A percentile compares a stretch with the other conserved stretches of the same genome.
These are phyloP conservation scores for Arenaria interpres DNA, from an alignment of 2,113 vertebrate genomes.

Conservation along the genomic window DNA sequence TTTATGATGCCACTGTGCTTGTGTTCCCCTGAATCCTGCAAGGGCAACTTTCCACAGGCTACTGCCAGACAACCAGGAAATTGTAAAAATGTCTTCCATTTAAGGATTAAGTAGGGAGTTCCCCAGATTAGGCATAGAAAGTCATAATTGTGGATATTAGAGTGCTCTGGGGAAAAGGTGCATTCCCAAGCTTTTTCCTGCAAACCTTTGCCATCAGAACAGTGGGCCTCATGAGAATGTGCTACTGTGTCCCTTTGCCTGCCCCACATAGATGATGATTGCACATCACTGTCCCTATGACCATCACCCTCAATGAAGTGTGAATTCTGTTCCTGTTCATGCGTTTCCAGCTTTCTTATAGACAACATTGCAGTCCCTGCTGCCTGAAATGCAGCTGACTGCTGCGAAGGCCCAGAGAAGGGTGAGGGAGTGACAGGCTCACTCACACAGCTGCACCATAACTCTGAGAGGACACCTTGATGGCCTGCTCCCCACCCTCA, in stretches of 20 bases:
- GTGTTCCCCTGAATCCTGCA: not conserved
- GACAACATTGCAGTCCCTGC: not conserved
- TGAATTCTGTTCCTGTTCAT: not conserved
- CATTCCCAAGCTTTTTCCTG: not conserved
- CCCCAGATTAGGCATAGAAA: not conserved
- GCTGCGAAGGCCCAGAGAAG: not conserved
- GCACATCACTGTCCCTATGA: not conserved
- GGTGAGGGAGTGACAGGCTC: not conserved
- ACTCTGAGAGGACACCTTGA: not conserved
- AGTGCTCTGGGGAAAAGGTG: not conserved
- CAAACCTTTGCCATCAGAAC: not conserved
- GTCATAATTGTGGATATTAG: not conserved
- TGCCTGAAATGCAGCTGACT: not conserved
- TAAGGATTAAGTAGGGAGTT: not conserved
- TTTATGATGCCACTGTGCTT: not conserved
- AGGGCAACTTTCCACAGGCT: not conserved
- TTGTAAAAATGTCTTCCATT: not conserved
- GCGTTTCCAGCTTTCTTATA: not conserved
- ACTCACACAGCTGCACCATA: not conserved
- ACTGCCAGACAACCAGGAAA: not conserved
- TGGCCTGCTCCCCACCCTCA: not conserved
- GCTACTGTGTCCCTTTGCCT: not conserved
- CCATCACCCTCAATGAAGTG: not conserved
- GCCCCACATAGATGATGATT: not conserved
- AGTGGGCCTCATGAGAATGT: not conserved